Evolutionary conservation across 2,888 invertebrate genomes (phyloP).

Genomic region (Halictus ligatus): DNA sequence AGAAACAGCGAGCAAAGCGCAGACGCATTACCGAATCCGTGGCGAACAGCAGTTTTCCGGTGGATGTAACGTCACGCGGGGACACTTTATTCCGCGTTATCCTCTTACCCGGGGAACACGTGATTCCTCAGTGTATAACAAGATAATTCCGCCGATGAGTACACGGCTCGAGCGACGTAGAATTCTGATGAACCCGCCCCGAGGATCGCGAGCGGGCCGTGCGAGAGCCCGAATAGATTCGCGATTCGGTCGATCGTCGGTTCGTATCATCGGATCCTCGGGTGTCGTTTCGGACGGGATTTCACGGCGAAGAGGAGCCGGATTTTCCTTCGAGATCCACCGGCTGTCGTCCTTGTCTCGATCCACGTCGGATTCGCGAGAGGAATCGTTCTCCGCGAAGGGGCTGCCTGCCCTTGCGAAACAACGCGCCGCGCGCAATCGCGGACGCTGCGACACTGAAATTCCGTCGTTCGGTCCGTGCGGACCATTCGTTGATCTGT

Average conservation of each 20-base stretch:
- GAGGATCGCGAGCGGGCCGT: neutral
- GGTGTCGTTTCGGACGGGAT: neutral
- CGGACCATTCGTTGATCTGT: neutral
- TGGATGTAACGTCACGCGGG: neutral
- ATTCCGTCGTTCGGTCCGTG: neutral
- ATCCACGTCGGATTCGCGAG: too few relatives aligned
- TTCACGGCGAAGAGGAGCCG: neutral
- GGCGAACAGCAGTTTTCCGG: neutral
- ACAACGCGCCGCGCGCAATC: neutral
- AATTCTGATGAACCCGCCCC: neutral
- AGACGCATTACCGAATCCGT: neutral
- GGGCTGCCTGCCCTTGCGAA: neutral
- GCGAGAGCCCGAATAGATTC: neutral
- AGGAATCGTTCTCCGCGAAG: conserved; percentile 17
- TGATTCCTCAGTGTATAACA: neutral
- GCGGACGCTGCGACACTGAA: neutral
- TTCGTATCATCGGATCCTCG: neutral
- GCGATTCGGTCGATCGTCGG: neutral
- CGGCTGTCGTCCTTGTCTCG: neutral
- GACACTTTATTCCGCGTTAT: neutral
- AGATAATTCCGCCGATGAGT: conserved; percentile 4
- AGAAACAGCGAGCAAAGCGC: neutral
- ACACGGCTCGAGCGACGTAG: neutral
- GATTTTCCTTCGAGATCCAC: neutral
- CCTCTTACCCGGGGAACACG: neutral